Base-by-base conservation (phyloP, 2,888 invertebrate species). In the Oeneis ivallda region DNA sequence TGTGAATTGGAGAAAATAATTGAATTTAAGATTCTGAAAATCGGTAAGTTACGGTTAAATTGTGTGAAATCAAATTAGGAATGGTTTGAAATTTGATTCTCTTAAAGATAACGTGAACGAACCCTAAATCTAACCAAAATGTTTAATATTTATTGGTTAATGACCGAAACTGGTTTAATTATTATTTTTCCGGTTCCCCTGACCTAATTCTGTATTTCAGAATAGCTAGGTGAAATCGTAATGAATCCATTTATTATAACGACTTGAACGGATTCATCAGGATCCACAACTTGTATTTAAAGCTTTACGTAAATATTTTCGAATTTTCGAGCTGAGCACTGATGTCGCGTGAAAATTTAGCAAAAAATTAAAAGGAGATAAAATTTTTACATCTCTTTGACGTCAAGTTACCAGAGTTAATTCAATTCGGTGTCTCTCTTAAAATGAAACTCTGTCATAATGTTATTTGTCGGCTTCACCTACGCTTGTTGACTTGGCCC, bases 371-470 rank as follows among this genome's bases (percentile, higher is more conserved):
- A n/a, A 88, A 85, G 77, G 85, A 85, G 82, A 83, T 82, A 79
- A 79, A 74, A 85, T 87, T 87, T 86, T 84, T 80, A 78, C 72
- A 81, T 78, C 81, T 81, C 84, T 89, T 89, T 89, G 89, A 88
- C 80, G 85, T 84, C 87, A 85, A 87, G 86, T 87, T 81, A 77
- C 71, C 83, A 74, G 80, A 85, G 85, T 81, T 91, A 90, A 92
- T 90, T 89, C 83, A 84, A 90, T 92, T 89, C 87, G 84, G 85
- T 86, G 86, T 89, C 81, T 90, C 89, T 85, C 83, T 90, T 88
- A 89, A 88, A 90, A 84, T 79, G 87, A 87, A 85, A 86, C 85
- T 85, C 83, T 72, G 75, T 76, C 75, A 79, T 90, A 91, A 91
- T 85, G 81, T 80, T 88, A 87, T 91, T 91, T 91, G 81, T 83